These are phyloP conservation scores for Neodon shergylaensis DNA, from an alignment of 2,113 vertebrate genomes.

Conservation along the genomic window DNA sequence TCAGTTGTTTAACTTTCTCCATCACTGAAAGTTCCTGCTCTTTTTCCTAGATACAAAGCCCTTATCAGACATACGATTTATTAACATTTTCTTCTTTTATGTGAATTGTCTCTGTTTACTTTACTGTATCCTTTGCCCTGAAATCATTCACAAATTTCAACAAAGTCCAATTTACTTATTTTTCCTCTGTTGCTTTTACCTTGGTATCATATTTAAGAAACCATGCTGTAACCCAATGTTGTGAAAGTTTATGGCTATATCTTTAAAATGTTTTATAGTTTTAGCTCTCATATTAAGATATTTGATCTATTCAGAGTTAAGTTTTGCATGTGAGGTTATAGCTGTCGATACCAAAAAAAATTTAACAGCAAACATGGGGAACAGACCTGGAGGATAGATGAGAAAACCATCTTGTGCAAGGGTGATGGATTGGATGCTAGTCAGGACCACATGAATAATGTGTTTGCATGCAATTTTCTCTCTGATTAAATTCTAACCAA, in stretches of 20 bases:
- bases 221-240: not conserved
- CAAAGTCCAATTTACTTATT: not conserved
- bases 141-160: slow-evolving; percentile 15
- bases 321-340: not conserved
- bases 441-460: not conserved
- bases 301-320: slow-evolving; percentile 35
- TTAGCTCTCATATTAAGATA: not conserved
- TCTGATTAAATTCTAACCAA: slow-evolving; percentile 4
- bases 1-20: slow-evolving; percentile 30
- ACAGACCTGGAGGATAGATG: not conserved
- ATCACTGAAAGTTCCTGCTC: not conserved
- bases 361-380: not conserved
- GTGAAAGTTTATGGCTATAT: not conserved
- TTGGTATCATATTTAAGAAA: not conserved
- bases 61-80: not conserved
- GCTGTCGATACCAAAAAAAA: not conserved
- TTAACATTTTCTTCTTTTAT: not conserved
- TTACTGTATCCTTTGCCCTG: not conserved
- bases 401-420: not conserved
- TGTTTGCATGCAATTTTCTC: not conserved
- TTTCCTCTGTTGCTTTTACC: slow-evolving; percentile 25
- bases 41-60: slow-evolving; percentile 33
- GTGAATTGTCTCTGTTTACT: not conserved
- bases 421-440: not conserved
- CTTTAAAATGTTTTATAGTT: not conserved